A percentile compares a stretch with the other conserved stretches of the same genome.
Conservation (phyloP, 2,113 vertebrate species). For the Hippocampus comes region DNA sequence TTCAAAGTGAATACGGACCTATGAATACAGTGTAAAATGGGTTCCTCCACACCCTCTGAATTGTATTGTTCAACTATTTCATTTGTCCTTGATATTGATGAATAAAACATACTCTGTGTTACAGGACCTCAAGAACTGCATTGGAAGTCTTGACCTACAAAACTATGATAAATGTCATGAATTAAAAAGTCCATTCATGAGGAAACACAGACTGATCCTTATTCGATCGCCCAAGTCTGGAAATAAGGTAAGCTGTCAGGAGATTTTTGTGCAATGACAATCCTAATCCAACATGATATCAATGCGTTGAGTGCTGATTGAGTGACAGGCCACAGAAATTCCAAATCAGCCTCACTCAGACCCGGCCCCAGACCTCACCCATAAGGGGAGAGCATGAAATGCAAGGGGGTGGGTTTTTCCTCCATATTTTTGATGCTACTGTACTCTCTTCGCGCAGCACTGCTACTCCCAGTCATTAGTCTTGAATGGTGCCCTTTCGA, state of each 20-base stretch:
- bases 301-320: not conserved
- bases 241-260: slow-evolving; percentile 80
- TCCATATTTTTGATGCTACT: too few species aligned
- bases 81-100: not conserved
- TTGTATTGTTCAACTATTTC: not conserved
- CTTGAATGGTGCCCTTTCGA: too few species aligned
- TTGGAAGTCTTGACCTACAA: slow-evolving; percentile 87
- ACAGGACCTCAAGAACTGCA: slow-evolving; percentile 85
- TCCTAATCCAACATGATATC: not conserved
- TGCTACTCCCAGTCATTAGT: too few species aligned
- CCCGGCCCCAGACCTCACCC: too few species aligned
- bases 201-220: slow-evolving; percentile 86
- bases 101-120: slow-evolving; percentile 16
- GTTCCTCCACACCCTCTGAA: not conserved
- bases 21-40: not conserved
- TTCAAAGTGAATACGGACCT: not conserved
- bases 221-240: slow-evolving; percentile 75
- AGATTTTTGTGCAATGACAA: not conserved
- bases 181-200: slow-evolving; percentile 81
- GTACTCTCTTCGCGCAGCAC: too few species aligned
- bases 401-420: too few species aligned
- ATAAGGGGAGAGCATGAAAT: too few species aligned
- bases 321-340: not conserved
- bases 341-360: too few species aligned
- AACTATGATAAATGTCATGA: slow-evolving; percentile 91